phyloP scores from a whole-genome alignment of 2,113 vertebrate genomes.

The Oostethus manadensis region DNA sequence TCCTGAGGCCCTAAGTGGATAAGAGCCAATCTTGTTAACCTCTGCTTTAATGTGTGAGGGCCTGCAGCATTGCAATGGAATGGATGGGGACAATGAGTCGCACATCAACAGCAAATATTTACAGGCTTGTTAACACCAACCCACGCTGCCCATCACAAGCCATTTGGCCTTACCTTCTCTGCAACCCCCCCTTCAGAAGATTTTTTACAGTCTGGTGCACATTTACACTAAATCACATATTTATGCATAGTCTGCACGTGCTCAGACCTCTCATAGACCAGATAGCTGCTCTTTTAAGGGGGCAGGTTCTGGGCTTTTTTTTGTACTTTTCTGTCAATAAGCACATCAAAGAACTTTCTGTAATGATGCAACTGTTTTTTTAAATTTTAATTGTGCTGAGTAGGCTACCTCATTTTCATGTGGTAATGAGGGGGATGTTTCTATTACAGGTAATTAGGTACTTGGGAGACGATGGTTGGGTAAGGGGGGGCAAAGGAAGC shows the following conservation, averaged over 20 bases:
- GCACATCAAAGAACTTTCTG: conserved; percentile 74
- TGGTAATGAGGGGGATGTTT: conserved; percentile 78
- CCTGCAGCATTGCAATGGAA: conserved; percentile 49
- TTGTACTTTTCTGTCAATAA: conserved; percentile 48
- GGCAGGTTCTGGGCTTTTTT: not conserved
- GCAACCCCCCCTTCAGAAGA: conserved; percentile 28
- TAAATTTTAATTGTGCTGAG: conserved; percentile 75
- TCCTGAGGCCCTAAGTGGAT: conserved; percentile 67
- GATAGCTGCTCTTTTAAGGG: conserved; percentile 10
- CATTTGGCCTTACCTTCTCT: conserved; percentile 61
- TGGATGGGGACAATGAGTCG: conserved; percentile 49
- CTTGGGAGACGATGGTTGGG: conserved; percentile 68
- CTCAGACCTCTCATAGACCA: not conserved
- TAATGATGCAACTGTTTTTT: conserved; percentile 76
- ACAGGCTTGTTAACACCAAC: conserved; percentile 60
- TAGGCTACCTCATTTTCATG: conserved; percentile 74
- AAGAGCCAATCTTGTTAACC: conserved; percentile 72
- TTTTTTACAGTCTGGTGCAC: conserved; percentile 57
- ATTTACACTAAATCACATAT: conserved; percentile 52
- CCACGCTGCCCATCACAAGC: conserved; percentile 58
- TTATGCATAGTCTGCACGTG: conserved; percentile 44
- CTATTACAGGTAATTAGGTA: conserved; percentile 79
- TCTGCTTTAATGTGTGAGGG: conserved; percentile 64
- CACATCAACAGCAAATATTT: conserved; percentile 63
- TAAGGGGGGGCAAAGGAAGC: conserved; percentile 46